A percentile compares a stretch with the other conserved stretches of the same genome.
These are phyloP conservation scores for Leptoteleia sp. DNA, from an alignment of 1,140 invertebrate genomes.

Conservation along the genomic window DNA sequence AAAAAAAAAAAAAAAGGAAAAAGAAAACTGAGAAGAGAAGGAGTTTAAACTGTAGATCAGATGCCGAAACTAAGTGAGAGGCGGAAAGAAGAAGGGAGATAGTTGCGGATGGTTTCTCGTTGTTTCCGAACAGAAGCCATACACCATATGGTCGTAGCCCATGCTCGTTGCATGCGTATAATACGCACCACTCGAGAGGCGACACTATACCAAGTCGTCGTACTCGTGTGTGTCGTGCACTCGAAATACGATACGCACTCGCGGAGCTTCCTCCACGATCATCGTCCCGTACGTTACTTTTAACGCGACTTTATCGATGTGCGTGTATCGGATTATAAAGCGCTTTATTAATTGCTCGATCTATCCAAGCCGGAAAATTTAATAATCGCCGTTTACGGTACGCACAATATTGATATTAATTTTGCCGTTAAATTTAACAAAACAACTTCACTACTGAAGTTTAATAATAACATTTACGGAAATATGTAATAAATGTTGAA, in stretches of 20 bases:
- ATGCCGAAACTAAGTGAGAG: conserved; percentile 10
- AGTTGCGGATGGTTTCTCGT: conserved; percentile 59
- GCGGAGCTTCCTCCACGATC: conserved; percentile 71
- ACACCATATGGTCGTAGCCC: conserved; percentile 70
- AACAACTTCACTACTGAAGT: too few relatives aligned
- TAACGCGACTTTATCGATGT: conserved; percentile 16
- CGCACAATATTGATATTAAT: too few relatives aligned
- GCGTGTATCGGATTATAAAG: conserved; percentile 62
- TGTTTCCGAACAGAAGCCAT: conserved; percentile 78
- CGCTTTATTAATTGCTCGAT: too few relatives aligned
- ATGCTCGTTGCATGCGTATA: conserved; percentile 59
- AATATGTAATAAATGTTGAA: too few relatives aligned
- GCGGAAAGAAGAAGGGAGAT: conserved; percentile 30
- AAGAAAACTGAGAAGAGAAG: too few relatives aligned
- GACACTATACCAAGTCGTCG: conserved; percentile 35
- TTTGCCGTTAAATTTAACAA: too few relatives aligned
- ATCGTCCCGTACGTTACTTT: conserved; percentile 29
- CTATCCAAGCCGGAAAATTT: too few relatives aligned
- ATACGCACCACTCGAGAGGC: conserved; percentile 39
- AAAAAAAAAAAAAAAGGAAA: too few relatives aligned
- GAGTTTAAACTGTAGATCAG: too few relatives aligned
- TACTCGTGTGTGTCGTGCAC: conserved; percentile 40
- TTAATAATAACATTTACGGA: too few relatives aligned
- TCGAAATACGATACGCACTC: conserved; percentile 73
- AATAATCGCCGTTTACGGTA: too few relatives aligned